Base-by-base conservation (phyloP, 2,888 invertebrate genomes). In the Eulithis prunata region DNA sequence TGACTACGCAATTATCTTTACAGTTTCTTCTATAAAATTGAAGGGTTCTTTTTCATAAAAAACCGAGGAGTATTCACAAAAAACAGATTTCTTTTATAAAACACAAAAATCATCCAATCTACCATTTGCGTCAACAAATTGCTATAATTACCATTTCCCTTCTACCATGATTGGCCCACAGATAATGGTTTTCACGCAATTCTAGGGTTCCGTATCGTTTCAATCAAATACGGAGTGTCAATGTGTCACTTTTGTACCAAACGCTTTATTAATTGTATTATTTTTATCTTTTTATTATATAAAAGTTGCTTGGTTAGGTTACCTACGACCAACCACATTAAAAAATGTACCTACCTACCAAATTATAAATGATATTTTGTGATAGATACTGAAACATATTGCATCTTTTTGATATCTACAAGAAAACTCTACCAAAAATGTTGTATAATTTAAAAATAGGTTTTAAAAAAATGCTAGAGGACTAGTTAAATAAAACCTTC, bases 131-230 rank as follows among this genome's bases (percentile, higher is more conserved):
- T 80, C 78, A 83, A 85, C 86, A 88, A 89, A 89, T 89, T 86
- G 87, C 82, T 78, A 73, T 89, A 88, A 89, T 89, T 88, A 88
- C 72, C 65, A 74, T 83, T 84, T 82, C 78, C 83, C 69, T 70
- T 53, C 38, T 2, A 41, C 13, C 47, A 28, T 63, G 74, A 74
- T 82, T 77, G 72, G 69, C 75, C 75, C 73, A 75, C 71, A 82
- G 86, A 87, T 86, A 86, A 84, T 82, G 75, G 81, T 83, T 85
- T 49, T 77, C 79, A 82, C 80, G 81, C 80, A 83, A 86, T 84
- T 84, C 75, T 71, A 71, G 74, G 83, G 82, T 83, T 78, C 76
- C 75, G 75, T 73, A 84, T 85, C 84, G 69, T 77, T 77, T 78
- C 75, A 83, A 87, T 88, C 88, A 79, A 76, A 71, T 75, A 73